Evolutionary conservation across 2,113 vertebrate genomes (phyloP).

Genomic region (Perca schrenkii): DNA sequence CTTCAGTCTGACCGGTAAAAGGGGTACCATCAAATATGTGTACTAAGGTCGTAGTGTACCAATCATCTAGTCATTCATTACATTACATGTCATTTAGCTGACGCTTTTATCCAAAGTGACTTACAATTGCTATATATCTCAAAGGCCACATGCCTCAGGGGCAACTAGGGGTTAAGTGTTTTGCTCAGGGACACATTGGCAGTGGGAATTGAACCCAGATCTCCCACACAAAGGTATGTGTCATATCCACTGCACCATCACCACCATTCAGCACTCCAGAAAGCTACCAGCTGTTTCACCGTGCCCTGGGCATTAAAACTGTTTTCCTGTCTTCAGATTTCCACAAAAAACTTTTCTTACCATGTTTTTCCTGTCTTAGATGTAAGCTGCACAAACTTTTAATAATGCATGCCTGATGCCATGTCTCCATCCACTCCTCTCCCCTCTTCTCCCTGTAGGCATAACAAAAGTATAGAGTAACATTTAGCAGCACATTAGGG

Average conservation of each 20-base stretch:
- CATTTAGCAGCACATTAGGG: slow-evolving; percentile 44
- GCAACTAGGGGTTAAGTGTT: no score
- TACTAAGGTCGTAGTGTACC: not conserved
- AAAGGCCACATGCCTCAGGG: no score
- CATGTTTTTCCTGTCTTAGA: slow-evolving; percentile 17
- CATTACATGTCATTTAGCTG: no score
- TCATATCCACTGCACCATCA: no score
- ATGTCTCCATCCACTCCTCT: slow-evolving; percentile 29
- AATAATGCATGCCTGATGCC: slow-evolving; percentile 58
- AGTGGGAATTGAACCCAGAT: no score
- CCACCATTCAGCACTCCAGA: not conserved
- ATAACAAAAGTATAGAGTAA: slow-evolving; percentile 21
- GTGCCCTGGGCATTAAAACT: not conserved
- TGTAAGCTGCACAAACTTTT: slow-evolving; percentile 30
- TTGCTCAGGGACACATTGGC: no score
- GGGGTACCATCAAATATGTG: not conserved
- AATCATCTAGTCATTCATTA: not conserved
- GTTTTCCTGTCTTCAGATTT: not conserved
- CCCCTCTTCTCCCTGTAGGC: slow-evolving; percentile 23
- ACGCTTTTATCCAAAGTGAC: no score
- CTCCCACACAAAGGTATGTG: no score
- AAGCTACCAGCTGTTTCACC: not conserved
- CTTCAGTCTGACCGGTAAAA: not conserved
- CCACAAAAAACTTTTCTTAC: slow-evolving; percentile 23
- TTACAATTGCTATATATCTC: no score